Base-by-base conservation (phyloP, 1,140 invertebrate species). In the Drosophila kurseongensis region DNA sequence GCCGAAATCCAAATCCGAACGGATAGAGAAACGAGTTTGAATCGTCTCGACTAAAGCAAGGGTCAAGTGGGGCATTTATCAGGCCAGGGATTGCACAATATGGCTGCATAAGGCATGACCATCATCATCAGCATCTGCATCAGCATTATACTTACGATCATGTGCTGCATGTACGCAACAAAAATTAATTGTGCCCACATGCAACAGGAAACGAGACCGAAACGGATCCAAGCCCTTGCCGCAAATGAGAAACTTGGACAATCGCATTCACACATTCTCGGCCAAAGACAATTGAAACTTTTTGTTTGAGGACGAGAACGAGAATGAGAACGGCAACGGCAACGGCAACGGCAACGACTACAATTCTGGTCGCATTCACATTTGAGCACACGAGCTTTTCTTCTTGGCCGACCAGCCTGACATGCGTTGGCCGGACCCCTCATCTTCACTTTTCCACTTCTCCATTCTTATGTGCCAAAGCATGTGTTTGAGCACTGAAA, bases 261-360 rank as follows among this genome's bases (percentile, higher is more conserved):
- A 88, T 86, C 83, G 57, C 82, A 88, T 86, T 82, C 79, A 66
- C 83, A 86, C 83, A 88, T 88, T 73, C 71, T 88, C 83, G 45
- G 71, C 66, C 82, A 75, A 51, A 79, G 75, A 82, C 83, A 86
- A 86, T 83, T 88, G 83, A 86, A 86, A 88, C 79, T 88, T 86
- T 79, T 80, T 72, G 62, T 56, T 65, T 40, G 42, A 62, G 79
- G 54, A 52, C 40, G 51, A 73, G 55, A n/a, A 44, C 16, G n/a
- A 58, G 65, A 13, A 67, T 14, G 59, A 40, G 51, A 9, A 52
- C 16, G 58, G 10, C 10, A 50, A 14, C 23, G 42, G 47, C 16
- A 10, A 48, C 23, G 16, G 38, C 27, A 16, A 66, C 36, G 38
- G 47, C 6, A 44, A 73, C 50, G 55, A 35, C 42, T 79, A 81